Conservation (phyloP, 2,888 invertebrate species). For the Ligdia adustata region DNA sequence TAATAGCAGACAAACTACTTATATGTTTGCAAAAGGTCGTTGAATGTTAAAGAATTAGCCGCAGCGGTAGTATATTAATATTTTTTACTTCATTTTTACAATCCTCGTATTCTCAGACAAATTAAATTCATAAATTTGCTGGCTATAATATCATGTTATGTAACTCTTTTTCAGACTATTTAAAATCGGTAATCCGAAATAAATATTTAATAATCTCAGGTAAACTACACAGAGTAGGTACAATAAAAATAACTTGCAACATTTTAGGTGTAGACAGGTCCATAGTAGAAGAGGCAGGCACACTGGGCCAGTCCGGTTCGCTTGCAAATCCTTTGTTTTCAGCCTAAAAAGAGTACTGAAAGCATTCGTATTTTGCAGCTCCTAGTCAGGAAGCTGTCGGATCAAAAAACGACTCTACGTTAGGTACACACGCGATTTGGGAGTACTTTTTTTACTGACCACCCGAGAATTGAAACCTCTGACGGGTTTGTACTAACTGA, state of each 20-base stretch:
- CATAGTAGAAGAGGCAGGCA: conserved; percentile 29
- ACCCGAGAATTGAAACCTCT: conserved; percentile 38
- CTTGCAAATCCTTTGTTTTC: conserved; percentile 51
- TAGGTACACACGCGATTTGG: conserved; percentile 40
- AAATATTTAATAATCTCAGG: too few relatives aligned
- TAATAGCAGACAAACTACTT: conserved; percentile 19
- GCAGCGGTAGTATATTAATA: too few relatives aligned
- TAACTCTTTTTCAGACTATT: too few relatives aligned
- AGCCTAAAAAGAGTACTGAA: conserved; percentile 45
- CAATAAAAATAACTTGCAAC: too few relatives aligned
- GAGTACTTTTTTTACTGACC: conserved; percentile 41
- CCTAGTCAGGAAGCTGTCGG: conserved; percentile 46
- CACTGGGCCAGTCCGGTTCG: conserved; percentile 38
- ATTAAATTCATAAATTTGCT: too few relatives aligned
- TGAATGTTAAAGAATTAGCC: too few relatives aligned
- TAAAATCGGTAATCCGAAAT: too few relatives aligned
- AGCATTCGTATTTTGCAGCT: conserved; percentile 44
- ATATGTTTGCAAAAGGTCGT: conserved; percentile 5
- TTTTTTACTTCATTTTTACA: too few relatives aligned
- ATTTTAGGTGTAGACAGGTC: conserved; percentile 9
- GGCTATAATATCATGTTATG: too few relatives aligned
- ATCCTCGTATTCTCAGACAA: too few relatives aligned
- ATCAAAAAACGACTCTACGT: conserved; percentile 46
- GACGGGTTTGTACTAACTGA: conserved; percentile 29
- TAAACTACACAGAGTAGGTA: too few relatives aligned